These are phyloP conservation scores for Xestia sexstrigata DNA, from an alignment of 2,888 invertebrate species.

Conservation along the genomic window DNA sequence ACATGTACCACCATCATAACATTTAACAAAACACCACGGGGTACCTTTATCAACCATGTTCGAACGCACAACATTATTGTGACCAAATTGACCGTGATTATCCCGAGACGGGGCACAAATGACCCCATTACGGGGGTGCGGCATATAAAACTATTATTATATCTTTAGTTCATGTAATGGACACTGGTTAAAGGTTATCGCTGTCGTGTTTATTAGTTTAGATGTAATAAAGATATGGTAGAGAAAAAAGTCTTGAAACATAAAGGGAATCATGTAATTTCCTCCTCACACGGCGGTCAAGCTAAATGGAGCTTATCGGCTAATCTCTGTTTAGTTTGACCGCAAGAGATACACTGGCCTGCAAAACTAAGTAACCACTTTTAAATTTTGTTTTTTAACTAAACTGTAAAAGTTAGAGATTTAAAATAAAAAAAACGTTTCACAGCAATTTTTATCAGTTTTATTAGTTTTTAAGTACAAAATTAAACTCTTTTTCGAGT, in stretches of 20 bases:
- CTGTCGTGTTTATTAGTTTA: conserved; percentile 4
- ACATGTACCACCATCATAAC: neutral
- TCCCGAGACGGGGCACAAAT: conserved; percentile 47
- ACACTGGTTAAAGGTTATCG: conserved; percentile 1
- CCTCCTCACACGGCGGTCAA: neutral
- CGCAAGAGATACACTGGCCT: too few relatives aligned
- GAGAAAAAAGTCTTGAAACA: neutral
- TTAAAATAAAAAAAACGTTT: too few relatives aligned
- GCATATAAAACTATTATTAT: conserved; percentile 56
- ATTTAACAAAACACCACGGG: conserved; percentile 43
- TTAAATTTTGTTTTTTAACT: too few relatives aligned
- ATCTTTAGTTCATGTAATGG: conserved; percentile 37
- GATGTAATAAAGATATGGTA: neutral
- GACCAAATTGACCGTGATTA: conserved; percentile 61
- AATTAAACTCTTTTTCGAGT: too few relatives aligned
- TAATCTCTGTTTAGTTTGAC: too few relatives aligned
- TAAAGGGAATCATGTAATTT: neutral
- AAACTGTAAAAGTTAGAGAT: too few relatives aligned
- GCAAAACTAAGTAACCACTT: too few relatives aligned
- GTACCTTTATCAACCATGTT: conserved; percentile 34
- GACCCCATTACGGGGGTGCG: conserved; percentile 50
- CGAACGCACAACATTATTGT: conserved; percentile 51
- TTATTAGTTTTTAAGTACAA: too few relatives aligned
- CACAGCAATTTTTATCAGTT: too few relatives aligned
- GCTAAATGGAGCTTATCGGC: too few relatives aligned